A percentile compares a stretch with the other conserved stretches of the same genome.
phyloP scores from a whole-genome alignment of 2,113 vertebrate genomes.

The Calyptomena viridis region DNA sequence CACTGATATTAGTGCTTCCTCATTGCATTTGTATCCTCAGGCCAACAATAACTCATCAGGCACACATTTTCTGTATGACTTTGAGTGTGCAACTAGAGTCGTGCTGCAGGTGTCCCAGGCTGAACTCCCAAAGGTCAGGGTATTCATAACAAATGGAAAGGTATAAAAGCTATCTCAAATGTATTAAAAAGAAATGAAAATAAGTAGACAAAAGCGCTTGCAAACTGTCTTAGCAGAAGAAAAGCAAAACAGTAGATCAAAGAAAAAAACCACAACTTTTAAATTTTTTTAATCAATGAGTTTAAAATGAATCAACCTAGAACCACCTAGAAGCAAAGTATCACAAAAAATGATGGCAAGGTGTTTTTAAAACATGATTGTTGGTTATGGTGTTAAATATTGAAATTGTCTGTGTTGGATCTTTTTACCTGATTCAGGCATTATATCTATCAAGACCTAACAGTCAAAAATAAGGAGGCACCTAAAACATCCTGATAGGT shows the following conservation, averaged over 20 bases:
- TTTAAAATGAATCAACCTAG: not conserved
- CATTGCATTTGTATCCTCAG: not conserved
- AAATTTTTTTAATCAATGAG: not conserved
- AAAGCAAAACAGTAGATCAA: not conserved
- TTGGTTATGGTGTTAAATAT: not conserved
- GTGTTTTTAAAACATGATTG: not conserved
- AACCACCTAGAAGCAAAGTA: not conserved
- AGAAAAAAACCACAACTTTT: not conserved
- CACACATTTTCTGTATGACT: not conserved
- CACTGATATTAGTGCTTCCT: not conserved
- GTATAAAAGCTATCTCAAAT: not conserved
- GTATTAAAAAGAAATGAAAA: not conserved
- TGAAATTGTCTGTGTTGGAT: not conserved
- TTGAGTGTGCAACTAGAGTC: not conserved
- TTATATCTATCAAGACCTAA: not conserved
- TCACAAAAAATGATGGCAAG: not conserved
- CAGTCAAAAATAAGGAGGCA: not conserved
- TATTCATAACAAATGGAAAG: not conserved
- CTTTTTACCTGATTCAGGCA: not conserved
- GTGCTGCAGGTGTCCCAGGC: not conserved
- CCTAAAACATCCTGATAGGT: not conserved
- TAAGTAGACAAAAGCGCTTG: not conserved
- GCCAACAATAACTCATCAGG: not conserved
- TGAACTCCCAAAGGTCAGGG: not conserved
- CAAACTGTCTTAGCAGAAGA: not conserved